phyloP scores from a whole-genome alignment of 1,140 invertebrate species.

The Euura saliciscinereae region DNA sequence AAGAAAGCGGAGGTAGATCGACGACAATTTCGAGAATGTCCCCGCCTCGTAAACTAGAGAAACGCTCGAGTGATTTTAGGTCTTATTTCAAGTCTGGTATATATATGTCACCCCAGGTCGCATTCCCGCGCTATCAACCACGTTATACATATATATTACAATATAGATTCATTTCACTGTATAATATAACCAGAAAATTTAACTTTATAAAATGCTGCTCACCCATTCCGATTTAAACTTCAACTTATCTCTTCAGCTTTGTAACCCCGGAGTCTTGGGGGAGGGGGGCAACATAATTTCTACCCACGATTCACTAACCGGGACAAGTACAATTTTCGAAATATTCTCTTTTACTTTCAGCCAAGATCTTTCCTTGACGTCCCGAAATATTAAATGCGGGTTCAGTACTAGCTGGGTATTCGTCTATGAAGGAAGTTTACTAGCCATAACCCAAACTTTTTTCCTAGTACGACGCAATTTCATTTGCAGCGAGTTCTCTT shows the following conservation, averaged over 20 bases:
- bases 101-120: not conserved
- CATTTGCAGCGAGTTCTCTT: not conserved
- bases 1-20: not conserved
- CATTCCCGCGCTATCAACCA: not conserved
- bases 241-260: too few species aligned
- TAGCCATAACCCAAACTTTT: not conserved
- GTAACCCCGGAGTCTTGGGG: too few species aligned
- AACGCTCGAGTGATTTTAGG: not conserved
- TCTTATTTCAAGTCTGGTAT: not conserved
- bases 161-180: not conserved
- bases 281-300: too few species aligned
- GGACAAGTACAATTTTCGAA: too few species aligned
- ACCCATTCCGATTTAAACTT: too few species aligned
- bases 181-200: not conserved
- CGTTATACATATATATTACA: not conserved
- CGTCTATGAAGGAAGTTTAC: constrained; percentile 1
- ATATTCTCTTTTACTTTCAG: too few species aligned
- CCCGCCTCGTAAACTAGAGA: not conserved
- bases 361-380: not conserved
- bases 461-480: not conserved
- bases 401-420: not conserved
- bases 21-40: constrained; percentile 5
- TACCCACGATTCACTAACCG: too few species aligned
- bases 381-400: not conserved
- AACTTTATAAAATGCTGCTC: too few species aligned